Evolutionary conservation across 2,113 vertebrate genomes (phyloP).

Genomic region (Natator depressus): DNA sequence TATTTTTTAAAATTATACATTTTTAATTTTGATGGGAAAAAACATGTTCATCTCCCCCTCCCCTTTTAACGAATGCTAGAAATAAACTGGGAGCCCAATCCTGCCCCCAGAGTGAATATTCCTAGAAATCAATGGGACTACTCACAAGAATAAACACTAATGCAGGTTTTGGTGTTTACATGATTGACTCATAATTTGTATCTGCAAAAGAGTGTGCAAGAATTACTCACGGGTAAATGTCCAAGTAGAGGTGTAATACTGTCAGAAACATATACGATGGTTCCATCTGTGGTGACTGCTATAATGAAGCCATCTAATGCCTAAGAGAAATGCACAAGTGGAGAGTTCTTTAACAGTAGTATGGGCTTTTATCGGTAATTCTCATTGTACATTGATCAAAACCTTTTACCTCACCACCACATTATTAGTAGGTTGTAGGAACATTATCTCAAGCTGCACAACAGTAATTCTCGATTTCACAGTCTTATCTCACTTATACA

Average conservation of each 20-base stretch:
- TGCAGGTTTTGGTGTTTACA: background rate
- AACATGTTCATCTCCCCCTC: background rate
- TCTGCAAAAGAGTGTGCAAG: background rate
- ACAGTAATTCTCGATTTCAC: slow-evolving; percentile 30
- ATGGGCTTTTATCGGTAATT: background rate
- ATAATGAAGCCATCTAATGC: slow-evolving; percentile 86
- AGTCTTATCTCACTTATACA: slow-evolving; percentile 31
- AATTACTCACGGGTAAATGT: slow-evolving; percentile 83
- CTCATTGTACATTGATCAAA: background rate
- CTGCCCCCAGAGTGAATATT: background rate
- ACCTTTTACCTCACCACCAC: background rate
- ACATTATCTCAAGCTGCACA: slow-evolving; percentile 35
- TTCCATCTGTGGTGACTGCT: slow-evolving; percentile 83
- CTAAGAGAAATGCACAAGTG: slow-evolving; percentile 58
- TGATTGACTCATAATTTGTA: rapidly evolving
- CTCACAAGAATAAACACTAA: background rate
- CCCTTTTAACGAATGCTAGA: background rate
- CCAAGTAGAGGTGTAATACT: slow-evolving; percentile 86
- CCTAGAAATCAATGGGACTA: background rate
- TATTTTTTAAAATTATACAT: background rate
- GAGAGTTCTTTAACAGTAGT: slow-evolving; percentile 1
- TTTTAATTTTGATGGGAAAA: background rate
- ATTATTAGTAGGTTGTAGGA: background rate
- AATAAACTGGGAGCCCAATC: background rate
- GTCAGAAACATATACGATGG: slow-evolving; percentile 86